A percentile compares a stretch with the other conserved stretches of the same genome.
Evolutionary conservation across 2,888 invertebrate species (phyloP).

Genomic region (Diachrysia chrysitis): DNA sequence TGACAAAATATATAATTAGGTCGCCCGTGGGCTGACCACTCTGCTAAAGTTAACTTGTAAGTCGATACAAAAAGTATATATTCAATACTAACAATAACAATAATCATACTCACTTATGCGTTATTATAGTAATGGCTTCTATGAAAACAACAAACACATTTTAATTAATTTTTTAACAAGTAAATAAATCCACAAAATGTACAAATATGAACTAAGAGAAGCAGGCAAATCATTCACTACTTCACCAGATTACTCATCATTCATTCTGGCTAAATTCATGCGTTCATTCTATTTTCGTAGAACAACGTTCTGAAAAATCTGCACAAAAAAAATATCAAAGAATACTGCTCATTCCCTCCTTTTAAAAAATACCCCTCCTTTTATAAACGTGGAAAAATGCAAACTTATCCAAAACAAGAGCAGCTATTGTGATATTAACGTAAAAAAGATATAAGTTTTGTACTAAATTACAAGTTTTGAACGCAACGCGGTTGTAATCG

Average conservation of each 20-base stretch:
- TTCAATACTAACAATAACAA: not conserved
- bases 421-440: too few relatives aligned
- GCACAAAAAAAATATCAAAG: not conserved
- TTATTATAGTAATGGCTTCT: conserved; percentile 18
- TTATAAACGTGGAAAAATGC: too few relatives aligned
- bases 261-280: conserved; percentile 30
- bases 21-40: conserved; percentile 49
- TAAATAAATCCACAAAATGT: conserved; percentile 36
- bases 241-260: conserved; percentile 56
- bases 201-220: conserved; percentile 37
- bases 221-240: conserved; percentile 23
- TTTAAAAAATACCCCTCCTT: not conserved
- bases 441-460: not conserved
- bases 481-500: conserved; percentile 67
- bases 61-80: conserved; percentile 7
- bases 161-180: conserved; percentile 47
- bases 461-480: conserved; percentile 29
- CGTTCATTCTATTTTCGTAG: conserved; percentile 25
- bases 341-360: not conserved
- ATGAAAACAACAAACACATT: conserved; percentile 29
- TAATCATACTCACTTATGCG: conserved; percentile 58
- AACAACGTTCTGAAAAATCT: conserved; percentile 14
- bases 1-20: conserved; percentile 46
- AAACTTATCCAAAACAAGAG: too few relatives aligned
- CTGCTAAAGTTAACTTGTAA: conserved; percentile 39